Evolutionary conservation across 2,888 invertebrate genomes (phyloP), one percentile per base, ranked within the genome.

Genomic region (Campoplex capitator): DNA sequence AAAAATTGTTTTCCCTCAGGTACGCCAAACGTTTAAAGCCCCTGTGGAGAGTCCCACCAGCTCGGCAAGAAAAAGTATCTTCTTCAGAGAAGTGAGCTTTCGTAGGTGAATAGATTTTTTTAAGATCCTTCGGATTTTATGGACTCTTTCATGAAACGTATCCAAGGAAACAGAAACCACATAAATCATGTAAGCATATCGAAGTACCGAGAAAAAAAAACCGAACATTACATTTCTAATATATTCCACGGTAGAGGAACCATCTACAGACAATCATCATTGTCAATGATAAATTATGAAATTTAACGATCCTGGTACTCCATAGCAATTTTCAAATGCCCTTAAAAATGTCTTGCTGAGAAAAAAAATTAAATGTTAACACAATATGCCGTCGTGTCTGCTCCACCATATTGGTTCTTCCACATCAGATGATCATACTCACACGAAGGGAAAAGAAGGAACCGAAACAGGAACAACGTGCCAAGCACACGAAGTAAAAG

Each of bases 341-440:
- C 67, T 16, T 28, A 16, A 67, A 38, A 23, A 23, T 23, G 38
- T 18, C 18, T 38, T 35, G 2, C 16, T 11, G 54, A 70, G 68
- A 65, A 28, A 73, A 56, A 28, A 65, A 73, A 62, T 73, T 28
- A 62, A 75, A 73, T 83, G 77, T 62, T 78, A 75, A 82, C 83
- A 74, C 74, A 88, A 86, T 88, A 86, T 86, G 75, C 74, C 80
- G 84, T 83, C 83, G 77, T 80, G 77, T 73, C 73, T 84, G 70
- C 76, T 81, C 76, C 84, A 82, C 83, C 81, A 68, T 84, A 86
- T 86, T 88, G 76, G 84, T 84, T 75, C 70, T 51, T 80, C 56
- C 68, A 76, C 70, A 51, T 28, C 48, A 38, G 45, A 70, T n/a
- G 48, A 48, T 51, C 67, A 51, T 48, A 67, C 54, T n/a, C 51